Conservation (phyloP, 2,888 invertebrate species). For the Limnephilus lunatus region DNA sequence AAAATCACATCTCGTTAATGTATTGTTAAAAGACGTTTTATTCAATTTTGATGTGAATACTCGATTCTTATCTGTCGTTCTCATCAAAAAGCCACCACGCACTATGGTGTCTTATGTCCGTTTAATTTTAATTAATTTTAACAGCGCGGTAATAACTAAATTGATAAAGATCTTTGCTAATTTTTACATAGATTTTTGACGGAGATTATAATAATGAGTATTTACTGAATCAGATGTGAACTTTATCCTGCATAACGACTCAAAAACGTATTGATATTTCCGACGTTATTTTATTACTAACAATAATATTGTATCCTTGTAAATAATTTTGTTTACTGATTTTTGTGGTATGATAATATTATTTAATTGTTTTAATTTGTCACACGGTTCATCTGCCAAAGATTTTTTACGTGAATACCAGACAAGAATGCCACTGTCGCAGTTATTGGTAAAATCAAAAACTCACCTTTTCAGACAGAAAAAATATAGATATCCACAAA, state of each 20-base stretch:
- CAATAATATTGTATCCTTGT: neutral
- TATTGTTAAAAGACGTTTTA: neutral
- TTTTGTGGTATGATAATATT: too few relatives aligned
- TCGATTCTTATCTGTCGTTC: neutral
- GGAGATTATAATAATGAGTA: neutral
- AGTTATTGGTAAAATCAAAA: too few relatives aligned
- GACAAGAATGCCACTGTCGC: too few relatives aligned
- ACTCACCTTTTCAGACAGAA: too few relatives aligned
- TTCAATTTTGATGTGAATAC: neutral
- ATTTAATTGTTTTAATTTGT: neutral
- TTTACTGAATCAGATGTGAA: neutral
- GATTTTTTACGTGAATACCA: too few relatives aligned
- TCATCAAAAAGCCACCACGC: neutral
- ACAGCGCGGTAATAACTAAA: constrained; percentile 35
- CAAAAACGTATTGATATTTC: neutral
- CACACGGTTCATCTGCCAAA: too few relatives aligned
- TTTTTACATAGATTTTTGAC: constrained; percentile 23
- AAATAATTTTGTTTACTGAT: neutral
- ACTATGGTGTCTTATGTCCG: neutral
- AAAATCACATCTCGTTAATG: neutral
- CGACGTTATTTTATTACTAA: neutral
- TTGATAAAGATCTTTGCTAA: constrained; percentile 33
- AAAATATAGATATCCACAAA: too few relatives aligned
- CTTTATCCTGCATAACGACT: neutral
- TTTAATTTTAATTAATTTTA: constrained; percentile 36